Percentiles rank a stretch among this genome's conserved stretches.
Conservation (phyloP, 2,888 invertebrate species). For the Itoplectis maculator region DNA sequence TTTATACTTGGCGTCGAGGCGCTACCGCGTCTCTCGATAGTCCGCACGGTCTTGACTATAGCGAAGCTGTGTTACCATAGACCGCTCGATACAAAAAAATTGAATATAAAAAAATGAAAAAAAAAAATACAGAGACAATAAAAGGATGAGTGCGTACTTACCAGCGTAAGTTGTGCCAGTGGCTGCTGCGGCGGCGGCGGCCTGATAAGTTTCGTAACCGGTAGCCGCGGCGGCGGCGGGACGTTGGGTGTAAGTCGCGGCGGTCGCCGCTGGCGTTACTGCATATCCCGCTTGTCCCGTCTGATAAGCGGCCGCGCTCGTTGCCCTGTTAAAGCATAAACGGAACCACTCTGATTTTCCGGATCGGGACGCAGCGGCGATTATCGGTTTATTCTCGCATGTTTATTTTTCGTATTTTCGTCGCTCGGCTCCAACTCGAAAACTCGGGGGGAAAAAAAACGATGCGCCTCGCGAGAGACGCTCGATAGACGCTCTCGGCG, state of each 20-base stretch:
- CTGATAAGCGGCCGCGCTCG: constrained; percentile 93
- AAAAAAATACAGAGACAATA: not conserved
- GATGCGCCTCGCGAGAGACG: constrained; percentile 20
- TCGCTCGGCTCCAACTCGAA: constrained; percentile 43
- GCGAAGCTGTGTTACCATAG: too few species aligned
- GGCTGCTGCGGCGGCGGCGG: constrained; percentile 93
- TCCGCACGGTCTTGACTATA: not conserved
- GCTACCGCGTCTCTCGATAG: too few species aligned
- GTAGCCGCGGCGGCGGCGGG: constrained; percentile 91
- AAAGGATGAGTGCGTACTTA: constrained; percentile 72
- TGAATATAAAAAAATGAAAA: not conserved
- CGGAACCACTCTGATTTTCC: constrained; percentile 1
- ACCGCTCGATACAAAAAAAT: too few species aligned
- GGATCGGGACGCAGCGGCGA: constrained; percentile 31
- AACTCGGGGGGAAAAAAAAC: constrained; percentile 3
- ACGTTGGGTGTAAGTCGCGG: constrained; percentile 94
- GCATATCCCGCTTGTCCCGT: constrained; percentile 94
- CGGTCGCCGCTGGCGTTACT: constrained; percentile 92
- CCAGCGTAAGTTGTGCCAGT: constrained; percentile 90
- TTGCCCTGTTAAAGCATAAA: constrained; percentile 85
- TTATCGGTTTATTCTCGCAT: not conserved
- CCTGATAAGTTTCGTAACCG: constrained; percentile 90
- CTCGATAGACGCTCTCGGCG: constrained; percentile 75
- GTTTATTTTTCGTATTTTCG: not conserved
- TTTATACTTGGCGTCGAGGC: too few species aligned